Base-by-base conservation (phyloP, 2,797 vertebrate genomes). In the Botia almorhae region DNA sequence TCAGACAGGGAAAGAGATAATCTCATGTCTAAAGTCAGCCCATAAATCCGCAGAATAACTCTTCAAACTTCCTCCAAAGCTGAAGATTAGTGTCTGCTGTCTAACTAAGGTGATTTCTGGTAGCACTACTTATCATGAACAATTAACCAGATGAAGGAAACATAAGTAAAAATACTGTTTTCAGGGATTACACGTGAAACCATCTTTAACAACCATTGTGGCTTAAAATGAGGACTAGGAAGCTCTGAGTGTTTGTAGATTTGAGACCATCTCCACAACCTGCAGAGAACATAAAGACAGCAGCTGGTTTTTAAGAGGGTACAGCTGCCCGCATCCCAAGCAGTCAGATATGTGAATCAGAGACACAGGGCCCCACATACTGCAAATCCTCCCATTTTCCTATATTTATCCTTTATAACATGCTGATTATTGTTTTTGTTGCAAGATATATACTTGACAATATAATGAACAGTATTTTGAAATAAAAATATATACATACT, bases 1-100 rank as follows among this genome's bases (percentile, higher is more conserved):
- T 85, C 84, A 82, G 83, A 85, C 82, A 76, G 73, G 77, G 82
- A 69, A 80, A 71, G 68, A 75, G 82, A 87, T 85, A 82, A 83
- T 81, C 82, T 80, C 69, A 71, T 81, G 78, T 78, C 81, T 74
- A 48, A 23, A 63, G 74, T 71, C 65, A 5, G 36, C 50, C 56
- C 68, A 76, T 81, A 74, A 82, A 74, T 77, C 80, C 80, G 68
- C 50, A n/a, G 58, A 58, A n/a, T 73, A 29, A 58, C 80, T 74
- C 50, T 65, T 55, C 69, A 21, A 61, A 58, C 53, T 82, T 76
- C 60, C 61, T 26, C 73, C 16, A 14, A 53, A 58, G 48, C 33
- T 64, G 7, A 53, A 65, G 63, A 72, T 53, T 51, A 56, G 51
- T 12, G 14, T 55, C 67, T 60, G 36, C 23, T 53, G 33, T 26